Evolutionary conservation across 1,140 invertebrate species (phyloP).

Genomic region (Polypedilum vanderplanki): DNA sequence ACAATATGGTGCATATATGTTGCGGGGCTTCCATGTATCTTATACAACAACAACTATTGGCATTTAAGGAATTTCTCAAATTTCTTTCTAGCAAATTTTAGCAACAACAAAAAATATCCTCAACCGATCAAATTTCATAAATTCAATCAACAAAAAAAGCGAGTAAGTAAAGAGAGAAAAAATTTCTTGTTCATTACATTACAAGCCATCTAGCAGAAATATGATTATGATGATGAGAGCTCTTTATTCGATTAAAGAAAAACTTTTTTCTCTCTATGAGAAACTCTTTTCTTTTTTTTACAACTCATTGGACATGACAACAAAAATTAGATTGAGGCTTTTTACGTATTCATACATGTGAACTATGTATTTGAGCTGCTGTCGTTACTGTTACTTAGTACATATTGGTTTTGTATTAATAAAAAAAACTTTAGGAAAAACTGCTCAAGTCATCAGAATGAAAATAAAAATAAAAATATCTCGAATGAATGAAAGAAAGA

Average conservation of each 20-base stretch:
- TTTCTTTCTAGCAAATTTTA: slow-evolving; percentile 17
- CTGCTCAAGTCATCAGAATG: not conserved
- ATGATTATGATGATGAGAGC: slow-evolving; percentile 12
- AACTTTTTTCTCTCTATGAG: not conserved
- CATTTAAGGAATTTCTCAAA: slow-evolving; percentile 13
- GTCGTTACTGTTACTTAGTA: not conserved
- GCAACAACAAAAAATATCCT: not conserved
- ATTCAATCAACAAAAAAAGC: not conserved
- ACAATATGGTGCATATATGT: not conserved
- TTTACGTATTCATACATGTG: not conserved
- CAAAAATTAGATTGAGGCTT: slow-evolving; percentile 18
- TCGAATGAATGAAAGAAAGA: not conserved
- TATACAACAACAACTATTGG: slow-evolving; percentile 10
- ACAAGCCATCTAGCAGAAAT: not conserved
- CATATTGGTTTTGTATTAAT: not conserved
- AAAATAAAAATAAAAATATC: not conserved
- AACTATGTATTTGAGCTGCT: not conserved
- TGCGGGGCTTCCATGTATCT: not conserved
- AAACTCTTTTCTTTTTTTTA: not conserved
- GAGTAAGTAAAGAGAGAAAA: not conserved
- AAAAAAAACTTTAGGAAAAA: not conserved
- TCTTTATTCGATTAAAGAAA: not conserved
- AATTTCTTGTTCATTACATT: slow-evolving; percentile 14
- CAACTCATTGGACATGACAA: slow-evolving; percentile 17
- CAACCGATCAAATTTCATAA: not conserved